phyloP scores from a whole-genome alignment of 2,888 invertebrate species.

The Dryadula phaetusa region DNA sequence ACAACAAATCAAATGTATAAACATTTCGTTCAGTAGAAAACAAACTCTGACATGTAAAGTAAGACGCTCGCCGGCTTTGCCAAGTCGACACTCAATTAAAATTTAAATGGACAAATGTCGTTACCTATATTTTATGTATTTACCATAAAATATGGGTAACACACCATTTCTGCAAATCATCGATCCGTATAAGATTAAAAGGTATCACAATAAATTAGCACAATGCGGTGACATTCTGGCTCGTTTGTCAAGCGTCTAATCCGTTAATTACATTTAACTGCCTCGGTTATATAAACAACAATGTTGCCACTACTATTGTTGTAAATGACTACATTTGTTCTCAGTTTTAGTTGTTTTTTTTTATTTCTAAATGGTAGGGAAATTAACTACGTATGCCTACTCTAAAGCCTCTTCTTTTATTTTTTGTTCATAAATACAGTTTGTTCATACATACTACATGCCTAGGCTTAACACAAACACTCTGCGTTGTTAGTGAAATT shows the following conservation, averaged over 20 bases:
- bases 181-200: conserved; percentile 24
- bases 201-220: conserved; percentile 22
- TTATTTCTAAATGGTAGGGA: not conserved
- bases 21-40: not conserved
- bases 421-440: not conserved
- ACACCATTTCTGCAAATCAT: conserved; percentile 3
- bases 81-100: too few species aligned
- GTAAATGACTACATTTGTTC: not conserved
- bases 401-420: not conserved
- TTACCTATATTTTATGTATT: not conserved
- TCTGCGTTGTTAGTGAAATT: too few species aligned
- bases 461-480: too few species aligned
- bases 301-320: conserved; percentile 4
- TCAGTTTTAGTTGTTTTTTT: conserved; percentile 2
- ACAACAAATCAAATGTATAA: too few species aligned
- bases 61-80: not conserved
- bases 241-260: conserved; percentile 27
- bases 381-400: not conserved
- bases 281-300: conserved; percentile 14
- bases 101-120: not conserved
- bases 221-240: conserved; percentile 17
- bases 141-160: too few species aligned
- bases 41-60: too few species aligned
- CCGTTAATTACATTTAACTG: conserved; percentile 25
- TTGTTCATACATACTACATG: not conserved